Conservation (phyloP, 2,113 vertebrate genomes). For the Dolichallabes microphthalmus region DNA sequence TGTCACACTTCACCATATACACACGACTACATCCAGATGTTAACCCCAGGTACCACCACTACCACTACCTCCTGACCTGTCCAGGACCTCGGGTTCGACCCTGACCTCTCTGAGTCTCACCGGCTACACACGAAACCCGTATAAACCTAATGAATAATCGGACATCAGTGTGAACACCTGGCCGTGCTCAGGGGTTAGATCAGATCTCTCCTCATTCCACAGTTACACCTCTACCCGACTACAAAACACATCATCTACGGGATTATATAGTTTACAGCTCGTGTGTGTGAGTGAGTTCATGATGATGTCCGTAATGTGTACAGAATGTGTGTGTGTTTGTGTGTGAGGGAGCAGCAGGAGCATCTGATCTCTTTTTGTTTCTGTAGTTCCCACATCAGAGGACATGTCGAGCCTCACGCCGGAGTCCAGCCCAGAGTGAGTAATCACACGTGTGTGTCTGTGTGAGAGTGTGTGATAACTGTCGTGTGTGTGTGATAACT, state of each 20-base stretch:
- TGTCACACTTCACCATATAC: background rate
- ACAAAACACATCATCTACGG: too few species aligned
- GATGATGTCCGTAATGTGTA: too few species aligned
- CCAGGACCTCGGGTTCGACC: background rate
- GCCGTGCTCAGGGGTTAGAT: background rate
- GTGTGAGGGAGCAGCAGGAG: background rate
- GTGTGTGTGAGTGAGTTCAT: too few species aligned
- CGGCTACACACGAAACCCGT: too few species aligned
- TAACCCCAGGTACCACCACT: background rate
- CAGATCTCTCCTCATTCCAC: background rate
- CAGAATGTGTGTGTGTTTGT: too few species aligned
- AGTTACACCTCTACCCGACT: too few species aligned
- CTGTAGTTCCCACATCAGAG: slow-evolving; percentile 84
- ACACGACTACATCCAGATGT: background rate
- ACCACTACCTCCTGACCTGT: background rate
- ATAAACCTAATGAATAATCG: background rate
- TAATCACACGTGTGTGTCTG: slow-evolving; percentile 33
- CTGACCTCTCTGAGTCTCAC: background rate
- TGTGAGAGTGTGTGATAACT: slow-evolving; percentile 32
- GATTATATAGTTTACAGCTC: background rate
- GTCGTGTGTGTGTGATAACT: background rate
- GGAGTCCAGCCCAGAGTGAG: slow-evolving; percentile 91
- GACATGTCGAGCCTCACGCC: slow-evolving; percentile 94
- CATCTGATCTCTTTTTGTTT: slow-evolving; percentile 24
- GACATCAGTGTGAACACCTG: background rate